A percentile compares a stretch with the other conserved stretches of the same genome.
phyloP scores from a whole-genome alignment of 2,113 vertebrate genomes.

The Limanda limanda region DNA sequence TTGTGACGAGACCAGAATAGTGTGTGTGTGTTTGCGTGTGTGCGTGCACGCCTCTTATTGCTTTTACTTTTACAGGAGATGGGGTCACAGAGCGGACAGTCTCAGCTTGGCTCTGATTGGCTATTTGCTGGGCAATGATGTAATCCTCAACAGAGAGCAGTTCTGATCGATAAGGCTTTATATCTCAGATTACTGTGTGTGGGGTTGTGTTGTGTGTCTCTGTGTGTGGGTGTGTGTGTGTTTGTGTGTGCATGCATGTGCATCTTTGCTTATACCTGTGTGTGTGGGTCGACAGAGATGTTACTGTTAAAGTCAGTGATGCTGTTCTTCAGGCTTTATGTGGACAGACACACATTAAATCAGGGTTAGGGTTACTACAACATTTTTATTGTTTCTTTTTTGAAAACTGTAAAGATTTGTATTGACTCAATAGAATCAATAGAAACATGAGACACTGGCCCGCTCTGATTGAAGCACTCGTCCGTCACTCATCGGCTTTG shows the following conservation, averaged over 20 bases:
- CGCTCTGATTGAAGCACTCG: not conserved
- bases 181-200: constrained; percentile 65
- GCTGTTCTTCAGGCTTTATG: not conserved
- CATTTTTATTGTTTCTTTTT: no score
- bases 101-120: constrained; percentile 64
- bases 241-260: constrained; percentile 7
- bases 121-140: constrained; percentile 62
- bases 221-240: constrained; percentile 4
- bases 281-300: constrained; percentile 44
- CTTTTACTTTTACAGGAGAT: constrained; percentile 56
- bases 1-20: constrained; percentile 32
- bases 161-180: constrained; percentile 68
- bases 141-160: constrained; percentile 61
- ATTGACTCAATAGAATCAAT: no score
- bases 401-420: no score
- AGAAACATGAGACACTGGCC: no score
- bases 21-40: constrained; percentile 9
- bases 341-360: no score
- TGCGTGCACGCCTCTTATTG: constrained; percentile 33
- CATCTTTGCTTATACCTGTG: constrained; percentile 29
- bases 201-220: constrained; percentile 18
- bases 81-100: constrained; percentile 63
- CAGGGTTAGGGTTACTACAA: no score
- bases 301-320: constrained; percentile 36
- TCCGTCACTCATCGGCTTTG: constrained; percentile 20